Evolutionary conservation across 2,888 invertebrate genomes (phyloP).

Genomic region (Aphrophora alni): DNA sequence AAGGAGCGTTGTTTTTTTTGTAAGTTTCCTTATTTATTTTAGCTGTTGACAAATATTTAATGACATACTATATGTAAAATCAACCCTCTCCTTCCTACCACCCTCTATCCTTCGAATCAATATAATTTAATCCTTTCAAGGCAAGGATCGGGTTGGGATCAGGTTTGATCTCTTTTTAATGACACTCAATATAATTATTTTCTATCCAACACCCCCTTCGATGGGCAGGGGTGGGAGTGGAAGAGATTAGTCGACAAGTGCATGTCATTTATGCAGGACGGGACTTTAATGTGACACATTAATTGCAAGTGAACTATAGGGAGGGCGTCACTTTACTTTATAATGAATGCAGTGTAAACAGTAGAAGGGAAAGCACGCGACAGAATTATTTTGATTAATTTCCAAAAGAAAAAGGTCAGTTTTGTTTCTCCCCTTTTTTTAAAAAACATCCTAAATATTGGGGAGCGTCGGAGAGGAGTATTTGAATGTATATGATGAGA

Average conservation of each 20-base stretch:
- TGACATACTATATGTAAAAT: neutral
- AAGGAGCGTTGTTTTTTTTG: neutral
- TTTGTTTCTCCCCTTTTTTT: too few relatives aligned
- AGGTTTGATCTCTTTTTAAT: conserved; percentile 5
- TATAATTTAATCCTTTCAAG: neutral
- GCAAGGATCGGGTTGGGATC: neutral
- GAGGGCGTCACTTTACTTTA: too few relatives aligned
- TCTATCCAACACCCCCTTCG: neutral
- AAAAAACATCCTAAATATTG: too few relatives aligned
- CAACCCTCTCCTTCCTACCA: neutral
- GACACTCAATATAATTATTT: neutral
- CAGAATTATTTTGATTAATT: too few relatives aligned
- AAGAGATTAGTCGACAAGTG: neutral
- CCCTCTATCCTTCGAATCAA: neutral
- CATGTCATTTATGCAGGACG: neutral
- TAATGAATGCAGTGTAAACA: too few relatives aligned
- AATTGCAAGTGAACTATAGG: too few relatives aligned
- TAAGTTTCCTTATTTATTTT: neutral
- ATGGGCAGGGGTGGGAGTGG: neutral
- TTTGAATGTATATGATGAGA: too few relatives aligned
- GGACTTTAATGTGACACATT: neutral
- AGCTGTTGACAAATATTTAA: neutral
- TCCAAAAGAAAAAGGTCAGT: too few relatives aligned
- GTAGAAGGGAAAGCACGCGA: too few relatives aligned
- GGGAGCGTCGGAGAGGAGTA: too few relatives aligned